Evolutionary conservation across 2,113 vertebrate genomes (phyloP).

Genomic region (Octodon degus): DNA sequence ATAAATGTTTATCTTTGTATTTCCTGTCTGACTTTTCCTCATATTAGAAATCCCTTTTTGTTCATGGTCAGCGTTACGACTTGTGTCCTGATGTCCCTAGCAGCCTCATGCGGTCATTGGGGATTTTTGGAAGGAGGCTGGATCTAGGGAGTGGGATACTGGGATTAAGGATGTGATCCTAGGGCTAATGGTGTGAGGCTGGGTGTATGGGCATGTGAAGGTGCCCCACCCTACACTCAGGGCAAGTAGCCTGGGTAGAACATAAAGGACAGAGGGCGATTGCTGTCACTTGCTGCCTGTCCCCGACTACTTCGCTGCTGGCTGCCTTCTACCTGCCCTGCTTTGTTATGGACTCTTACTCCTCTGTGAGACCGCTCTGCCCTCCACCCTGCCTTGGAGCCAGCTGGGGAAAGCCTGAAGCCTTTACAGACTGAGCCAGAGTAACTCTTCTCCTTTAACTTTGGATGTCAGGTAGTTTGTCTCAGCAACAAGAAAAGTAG

Average conservation of each 20-base stretch:
- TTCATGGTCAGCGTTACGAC: neutral
- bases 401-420: neutral
- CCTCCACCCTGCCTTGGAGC: neutral
- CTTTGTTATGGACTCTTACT: neutral
- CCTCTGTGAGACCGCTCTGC: neutral
- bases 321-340: neutral
- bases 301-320: neutral
- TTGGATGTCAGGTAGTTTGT: neutral
- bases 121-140: neutral
- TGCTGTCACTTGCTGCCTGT: neutral
- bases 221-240: neutral
- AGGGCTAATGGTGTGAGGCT: neutral
- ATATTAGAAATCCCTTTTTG: neutral
- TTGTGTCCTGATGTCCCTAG: neutral
- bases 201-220: neutral
- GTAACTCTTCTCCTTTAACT: neutral
- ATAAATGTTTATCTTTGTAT: slow-evolving; percentile 37
- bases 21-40: neutral
- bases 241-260: neutral
- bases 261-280: neutral
- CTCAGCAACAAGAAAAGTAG: neutral
- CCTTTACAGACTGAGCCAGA: neutral
- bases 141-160: neutral
- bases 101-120: neutral
- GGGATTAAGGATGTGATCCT: neutral